phyloP scores from a whole-genome alignment of 2,113 vertebrate species.

The Probosciger aterrimus region DNA sequence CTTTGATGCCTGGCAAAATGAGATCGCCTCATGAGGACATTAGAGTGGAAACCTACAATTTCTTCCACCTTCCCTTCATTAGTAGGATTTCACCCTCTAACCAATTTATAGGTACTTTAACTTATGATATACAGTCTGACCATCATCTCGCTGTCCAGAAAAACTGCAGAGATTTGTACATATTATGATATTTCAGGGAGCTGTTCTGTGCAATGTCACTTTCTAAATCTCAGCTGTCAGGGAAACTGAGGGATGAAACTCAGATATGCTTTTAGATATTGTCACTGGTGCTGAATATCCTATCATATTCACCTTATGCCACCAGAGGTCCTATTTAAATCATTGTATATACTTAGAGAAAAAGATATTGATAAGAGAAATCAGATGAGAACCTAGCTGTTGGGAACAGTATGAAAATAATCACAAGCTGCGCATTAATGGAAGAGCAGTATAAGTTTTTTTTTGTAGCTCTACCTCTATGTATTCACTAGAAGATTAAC shows the following conservation, averaged over 20 bases:
- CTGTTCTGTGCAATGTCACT: not conserved
- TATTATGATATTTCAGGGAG: not conserved
- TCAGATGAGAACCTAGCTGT: not conserved
- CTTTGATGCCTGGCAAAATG: not conserved
- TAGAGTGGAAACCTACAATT: not conserved
- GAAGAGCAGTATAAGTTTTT: not conserved
- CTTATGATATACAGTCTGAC: not conserved
- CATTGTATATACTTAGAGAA: not conserved
- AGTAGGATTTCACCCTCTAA: not conserved
- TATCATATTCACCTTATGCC: not conserved
- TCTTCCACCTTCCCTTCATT: not conserved
- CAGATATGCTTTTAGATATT: not conserved
- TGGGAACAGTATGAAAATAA: constrained; percentile 9
- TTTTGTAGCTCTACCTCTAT: constrained; percentile 7
- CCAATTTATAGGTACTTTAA: not conserved
- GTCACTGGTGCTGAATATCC: not conserved
- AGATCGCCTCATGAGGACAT: not conserved
- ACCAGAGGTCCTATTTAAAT: not conserved
- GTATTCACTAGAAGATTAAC: constrained; percentile 33
- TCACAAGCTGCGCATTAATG: not conserved
- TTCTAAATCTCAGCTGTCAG: not conserved
- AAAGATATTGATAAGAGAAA: not conserved
- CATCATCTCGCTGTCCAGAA: not conserved
- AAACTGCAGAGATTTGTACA: not conserved
- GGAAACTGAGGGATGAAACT: not conserved